Evolutionary conservation across 2,797 vertebrate genomes (phyloP), one percentile per base, ranked within the genome.

Genomic region (Pangasius larnaudii): DNA sequence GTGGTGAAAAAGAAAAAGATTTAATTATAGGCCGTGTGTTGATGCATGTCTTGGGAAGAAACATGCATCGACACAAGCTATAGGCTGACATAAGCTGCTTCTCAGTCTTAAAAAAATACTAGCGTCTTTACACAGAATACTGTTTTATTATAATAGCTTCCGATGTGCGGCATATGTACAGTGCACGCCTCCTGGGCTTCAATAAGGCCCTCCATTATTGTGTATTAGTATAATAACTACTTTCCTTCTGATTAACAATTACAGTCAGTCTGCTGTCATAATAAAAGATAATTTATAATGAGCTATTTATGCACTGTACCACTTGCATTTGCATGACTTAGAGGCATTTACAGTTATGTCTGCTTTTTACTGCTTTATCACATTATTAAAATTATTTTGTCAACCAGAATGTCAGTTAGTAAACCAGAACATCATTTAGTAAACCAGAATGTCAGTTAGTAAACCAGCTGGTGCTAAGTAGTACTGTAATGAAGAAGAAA

Each of bases 21-120:
- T 36, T 90, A 87, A 89, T 88, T 89, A 81, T 75, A 91, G 86
- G 80, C 65, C 72, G 27, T 74, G 77, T 86, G 87, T 87, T 84
- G 53, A 91, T 87, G 83, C 30, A 42, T 33, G 72, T 88, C 88
- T 90, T 69, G 74, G 59, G 67, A 88, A 86, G 11, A 89, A 80
- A 86, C 84, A 86, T 83, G 84, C 42, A 91, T 85, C 69, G 86
- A 87, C 81, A 89, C 74, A 89, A 85, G 39, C 78, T 63, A 1
- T 33, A 63, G 79, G 84, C 71, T 75, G 11, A 18, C 24, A 36
- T 85, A 74, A 86, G 27, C 69, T 69, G 82, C 19, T 88, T 27
- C 42, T 77, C 24, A 82, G 14, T 63, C 7, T n/a, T 16, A 18
- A 61, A 61, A 61, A n/a, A 42, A 24, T 42, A 65, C 2, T n/a